These are phyloP conservation scores for Platynereis dumerilii DNA, from an alignment of 2,888 invertebrate species.

Conservation along the genomic window DNA sequence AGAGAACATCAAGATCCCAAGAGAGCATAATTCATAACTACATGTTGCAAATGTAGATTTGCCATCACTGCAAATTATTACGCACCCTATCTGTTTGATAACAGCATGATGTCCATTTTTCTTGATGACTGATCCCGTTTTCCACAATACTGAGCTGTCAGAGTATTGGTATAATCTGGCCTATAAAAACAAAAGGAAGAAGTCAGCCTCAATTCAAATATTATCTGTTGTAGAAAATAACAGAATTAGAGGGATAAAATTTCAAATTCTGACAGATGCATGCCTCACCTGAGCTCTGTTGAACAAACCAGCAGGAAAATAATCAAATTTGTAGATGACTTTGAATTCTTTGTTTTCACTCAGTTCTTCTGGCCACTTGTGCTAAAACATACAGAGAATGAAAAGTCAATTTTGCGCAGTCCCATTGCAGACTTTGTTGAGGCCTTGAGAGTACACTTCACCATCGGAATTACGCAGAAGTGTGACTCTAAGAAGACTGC, in stretches of 20 bases:
- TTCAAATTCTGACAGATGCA: no score
- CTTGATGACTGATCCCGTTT: slow-evolving; percentile 59
- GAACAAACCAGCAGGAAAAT: slow-evolving; percentile 62
- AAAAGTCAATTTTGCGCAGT: no score
- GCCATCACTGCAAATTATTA: no score
- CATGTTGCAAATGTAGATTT: no score
- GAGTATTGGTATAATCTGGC: slow-evolving; percentile 59
- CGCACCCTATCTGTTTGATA: slow-evolving; percentile 52
- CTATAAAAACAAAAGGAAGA: slow-evolving; percentile 40
- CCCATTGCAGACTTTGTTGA: no score
- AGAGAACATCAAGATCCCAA: no score
- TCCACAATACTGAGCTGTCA: slow-evolving; percentile 60
- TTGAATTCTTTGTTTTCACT: slow-evolving; percentile 46
- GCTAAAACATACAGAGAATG: slow-evolving; percentile 39
- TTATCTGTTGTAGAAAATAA: not conserved
- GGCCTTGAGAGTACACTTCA: no score
- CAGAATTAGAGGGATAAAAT: no score
- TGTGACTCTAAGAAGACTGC: no score
- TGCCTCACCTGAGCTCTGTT: slow-evolving; percentile 60
- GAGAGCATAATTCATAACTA: no score
- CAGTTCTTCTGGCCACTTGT: slow-evolving; percentile 46
- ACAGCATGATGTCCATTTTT: slow-evolving; percentile 60
- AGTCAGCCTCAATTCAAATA: not conserved
- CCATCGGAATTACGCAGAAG: no score
- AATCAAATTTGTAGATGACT: slow-evolving; percentile 59